Evolutionary conservation across 2,888 invertebrate genomes (phyloP), one percentile per base, ranked within the genome.

Genomic region (Malthinus flaveolus): DNA sequence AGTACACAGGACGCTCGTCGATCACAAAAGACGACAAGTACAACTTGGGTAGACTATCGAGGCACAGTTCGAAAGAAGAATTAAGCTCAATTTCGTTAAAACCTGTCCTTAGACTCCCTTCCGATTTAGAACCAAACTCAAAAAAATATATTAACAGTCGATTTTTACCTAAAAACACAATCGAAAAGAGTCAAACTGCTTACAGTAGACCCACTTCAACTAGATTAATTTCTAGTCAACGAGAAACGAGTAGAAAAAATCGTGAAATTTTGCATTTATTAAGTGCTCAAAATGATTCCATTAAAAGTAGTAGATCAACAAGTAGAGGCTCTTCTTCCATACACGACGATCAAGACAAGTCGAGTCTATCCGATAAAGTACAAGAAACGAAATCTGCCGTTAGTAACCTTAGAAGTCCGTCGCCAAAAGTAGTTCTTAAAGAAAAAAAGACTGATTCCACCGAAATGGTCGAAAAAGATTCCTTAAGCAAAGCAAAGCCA

Each of bases 401-500:
- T 3, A 85, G 91, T 49, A 82, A 90, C 2, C 90, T 90, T 0
- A 82, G 92, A 57, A 88, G 87, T 31, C 92, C 92, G 0, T 93
- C 92, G 11, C 92, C 92, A 0, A 89, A 79, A 87, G 7, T 81
- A 89, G 23, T n/a, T 8, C n/a, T 42, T 5, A 42, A 23, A 42
- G 39, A 42, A 23, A 42, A 4, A 4, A 42, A 42, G 15, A 42
- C 15, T 23, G 39, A 13, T 15, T 39, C 13, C 7, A 3, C 9
- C 4, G 15, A 39, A 15, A n/a, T 8, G 10, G n/a, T 15, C 1
- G 39, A 42, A 4, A 42, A 23, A 42, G 23, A 42, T 15, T 6
- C 39, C 3, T 13, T 15, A 7, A 15, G 9, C 15, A 42, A 2
- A 9, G 1, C 39, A 9, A 42, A 23, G 5, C n/a, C 6, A 1